Base-by-base conservation (phyloP, 2,797 vertebrate genomes). In the Sardinella longiceps region DNA sequence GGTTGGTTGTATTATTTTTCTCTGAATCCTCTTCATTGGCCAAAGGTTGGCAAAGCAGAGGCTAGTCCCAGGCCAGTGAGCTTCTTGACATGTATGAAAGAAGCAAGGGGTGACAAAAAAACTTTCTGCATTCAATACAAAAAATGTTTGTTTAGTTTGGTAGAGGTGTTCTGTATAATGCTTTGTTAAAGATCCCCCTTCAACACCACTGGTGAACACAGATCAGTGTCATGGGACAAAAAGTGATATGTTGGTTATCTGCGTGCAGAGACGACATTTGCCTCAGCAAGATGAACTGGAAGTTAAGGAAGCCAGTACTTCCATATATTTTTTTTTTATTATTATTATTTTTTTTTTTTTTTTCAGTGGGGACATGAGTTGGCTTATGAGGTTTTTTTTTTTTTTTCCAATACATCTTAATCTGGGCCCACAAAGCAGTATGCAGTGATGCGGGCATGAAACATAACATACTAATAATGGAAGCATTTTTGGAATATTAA, bases 1-100 rank as follows among this genome's bases (percentile, higher is more conserved):
- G 97, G 97, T 99, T 99, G 97, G 97, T 99, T 98, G 97, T 98
- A 98, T 98, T 98, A 97, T 99, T 99, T 85, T 99, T 99, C 97
- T 98, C 98, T 98, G 97, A 99, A 98, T 97, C 98, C 97, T 98
- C 98, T 99, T 99, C 97, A 98, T 98, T 99, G 97, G 98, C 97
- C 98, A 97, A 96, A 95, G 95, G 95, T 98, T 97, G 97, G 98
- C 98, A 97, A 74, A 96, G 97, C 97, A 96, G 97, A 99, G 97
- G 97, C 97, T 97, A 97, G 95, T 98, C 97, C 97, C 97, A 95
- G 97, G 97, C 98, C 98, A 97, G 97, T 97, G 97, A 97, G 98
- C 97, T 97, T 94, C 97, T 97, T 96, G 96, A 97, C 95, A 96
- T 97, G 97, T 97, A 87, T 58, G 93, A 97, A 97, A 96, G 96